A percentile compares a stretch with the other conserved stretches of the same genome.
phyloP scores from a whole-genome alignment of 2,888 invertebrate species.

The Agrochola macilenta region DNA sequence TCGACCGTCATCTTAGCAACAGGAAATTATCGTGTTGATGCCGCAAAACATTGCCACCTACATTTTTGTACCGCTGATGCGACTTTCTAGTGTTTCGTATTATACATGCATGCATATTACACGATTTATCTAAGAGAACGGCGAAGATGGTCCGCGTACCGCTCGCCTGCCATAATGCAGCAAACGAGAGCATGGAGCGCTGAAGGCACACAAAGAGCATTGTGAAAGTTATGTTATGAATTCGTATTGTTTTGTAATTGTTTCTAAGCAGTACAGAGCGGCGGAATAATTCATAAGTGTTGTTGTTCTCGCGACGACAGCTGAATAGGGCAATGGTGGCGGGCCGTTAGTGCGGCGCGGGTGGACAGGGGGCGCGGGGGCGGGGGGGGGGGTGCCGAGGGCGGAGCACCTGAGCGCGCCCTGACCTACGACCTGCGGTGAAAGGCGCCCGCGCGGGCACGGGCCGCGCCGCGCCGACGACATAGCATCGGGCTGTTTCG shows the following conservation, averaged over 20 bases:
- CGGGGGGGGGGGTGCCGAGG: constrained; percentile 74
- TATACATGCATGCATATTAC: constrained; percentile 40
- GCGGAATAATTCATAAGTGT: constrained; percentile 89
- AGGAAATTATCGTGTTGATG: constrained; percentile 83
- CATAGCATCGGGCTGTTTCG: constrained; percentile 82
- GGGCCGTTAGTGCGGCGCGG: constrained; percentile 79
- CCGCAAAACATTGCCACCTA: constrained; percentile 73
- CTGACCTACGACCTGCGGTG: constrained; percentile 90
- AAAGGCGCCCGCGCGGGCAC: constrained; percentile 88
- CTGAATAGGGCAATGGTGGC: constrained; percentile 89
- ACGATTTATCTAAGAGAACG: constrained; percentile 62
- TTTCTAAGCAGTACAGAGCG: constrained; percentile 84
- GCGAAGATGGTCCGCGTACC: constrained; percentile 57
- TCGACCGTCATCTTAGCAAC: constrained; percentile 83
- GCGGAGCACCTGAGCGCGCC: constrained; percentile 90
- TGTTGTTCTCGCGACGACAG: constrained; percentile 86
- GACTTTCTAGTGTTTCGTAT: constrained; percentile 72
- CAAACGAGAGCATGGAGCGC: constrained; percentile 70
- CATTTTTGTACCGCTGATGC: constrained; percentile 62
- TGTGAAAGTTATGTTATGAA: constrained; percentile 85
- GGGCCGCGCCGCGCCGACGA: constrained; percentile 74
- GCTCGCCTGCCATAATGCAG: constrained; percentile 58
- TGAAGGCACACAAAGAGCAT: constrained; percentile 83
- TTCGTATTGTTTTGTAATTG: constrained; percentile 89
- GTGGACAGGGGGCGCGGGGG: constrained; percentile 70